Conservation (phyloP, 1,140 invertebrate genomes). For the Aphidius gifuensis region DNA sequence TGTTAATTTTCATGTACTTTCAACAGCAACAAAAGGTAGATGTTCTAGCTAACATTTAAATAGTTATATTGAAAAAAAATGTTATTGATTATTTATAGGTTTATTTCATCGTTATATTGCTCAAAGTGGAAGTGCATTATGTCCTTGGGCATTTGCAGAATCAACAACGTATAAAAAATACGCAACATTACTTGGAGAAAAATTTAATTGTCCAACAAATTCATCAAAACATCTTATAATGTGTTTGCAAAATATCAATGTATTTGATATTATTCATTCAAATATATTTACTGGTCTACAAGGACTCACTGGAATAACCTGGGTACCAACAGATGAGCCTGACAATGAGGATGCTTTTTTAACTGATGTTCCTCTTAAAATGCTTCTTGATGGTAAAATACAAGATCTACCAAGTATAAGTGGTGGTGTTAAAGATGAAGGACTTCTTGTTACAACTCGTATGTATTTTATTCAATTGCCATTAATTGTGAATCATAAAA, state of each 20-base stretch:
- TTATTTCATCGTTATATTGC: conserved; percentile 60
- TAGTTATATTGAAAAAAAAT: neutral
- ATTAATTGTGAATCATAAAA: neutral
- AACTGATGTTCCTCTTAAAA: conserved; percentile 21
- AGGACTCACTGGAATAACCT: conserved; percentile 7
- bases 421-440: conserved; percentile 24
- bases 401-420: conserved; percentile 25
- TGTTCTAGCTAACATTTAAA: conserved; percentile 1
- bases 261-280: conserved; percentile 2
- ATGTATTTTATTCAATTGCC: neutral
- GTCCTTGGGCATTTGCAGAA: conserved; percentile 54
- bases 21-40: conserved; percentile 45
- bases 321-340: conserved; percentile 25
- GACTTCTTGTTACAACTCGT: conserved; percentile 20
- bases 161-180: conserved; percentile 12
- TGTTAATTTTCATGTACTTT: conserved; percentile 54
- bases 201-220: conserved; percentile 21
- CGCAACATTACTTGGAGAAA: conserved; percentile 18
- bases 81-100: conserved; percentile 34
- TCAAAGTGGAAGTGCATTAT: conserved; percentile 63
- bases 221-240: conserved; percentile 19
- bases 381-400: conserved; percentile 13
- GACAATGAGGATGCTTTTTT: conserved; percentile 23
- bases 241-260: conserved; percentile 20
- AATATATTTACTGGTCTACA: conserved; percentile 16